Percentiles rank a stretch among this genome's conserved stretches.
phyloP scores from a whole-genome alignment of 2,113 vertebrate genomes.

The Nycticorax nycticorax region DNA sequence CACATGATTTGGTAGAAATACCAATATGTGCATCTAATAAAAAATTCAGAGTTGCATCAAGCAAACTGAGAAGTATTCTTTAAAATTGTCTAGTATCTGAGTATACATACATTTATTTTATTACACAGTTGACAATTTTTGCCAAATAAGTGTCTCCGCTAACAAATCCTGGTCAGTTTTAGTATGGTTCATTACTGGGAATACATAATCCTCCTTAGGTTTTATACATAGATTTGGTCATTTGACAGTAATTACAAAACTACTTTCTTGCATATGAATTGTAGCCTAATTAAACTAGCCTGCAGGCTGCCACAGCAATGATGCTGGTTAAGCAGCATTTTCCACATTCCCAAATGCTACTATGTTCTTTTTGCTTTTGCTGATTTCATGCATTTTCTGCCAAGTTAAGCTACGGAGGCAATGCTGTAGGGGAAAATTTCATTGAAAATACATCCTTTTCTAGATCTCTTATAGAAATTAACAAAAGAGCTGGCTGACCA shows the following conservation, averaged over 20 bases:
- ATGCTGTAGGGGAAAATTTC: conserved; percentile 6
- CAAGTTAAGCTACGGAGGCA: conserved; percentile 43
- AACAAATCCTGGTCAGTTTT: conserved; percentile 30
- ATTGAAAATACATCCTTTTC: not conserved
- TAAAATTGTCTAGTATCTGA: not conserved
- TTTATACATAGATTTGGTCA: conserved; percentile 62
- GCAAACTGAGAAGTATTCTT: not conserved
- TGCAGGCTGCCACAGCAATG: conserved; percentile 42
- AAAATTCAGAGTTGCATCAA: not conserved
- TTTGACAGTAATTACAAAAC: conserved; percentile 73
- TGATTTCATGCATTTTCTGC: conserved; percentile 70
- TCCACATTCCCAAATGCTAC: conserved; percentile 55
- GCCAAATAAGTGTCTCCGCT: not conserved
- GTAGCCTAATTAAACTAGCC: conserved; percentile 73
- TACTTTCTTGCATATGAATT: conserved; percentile 70
- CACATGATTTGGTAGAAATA: not conserved
- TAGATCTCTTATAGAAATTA: not conserved
- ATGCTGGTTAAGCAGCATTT: conserved; percentile 70
- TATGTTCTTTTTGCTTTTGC: conserved; percentile 59
- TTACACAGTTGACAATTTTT: conserved; percentile 34
- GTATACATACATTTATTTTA: not conserved
- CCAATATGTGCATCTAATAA: not conserved
- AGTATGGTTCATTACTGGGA: conserved; percentile 31
- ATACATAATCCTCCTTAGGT: conserved; percentile 11
- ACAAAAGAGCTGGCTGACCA: not conserved